Percentiles rank a stretch among this genome's conserved stretches.
phyloP scores from a whole-genome alignment of 1,140 invertebrate genomes.

The Notospermus geniculatus region DNA sequence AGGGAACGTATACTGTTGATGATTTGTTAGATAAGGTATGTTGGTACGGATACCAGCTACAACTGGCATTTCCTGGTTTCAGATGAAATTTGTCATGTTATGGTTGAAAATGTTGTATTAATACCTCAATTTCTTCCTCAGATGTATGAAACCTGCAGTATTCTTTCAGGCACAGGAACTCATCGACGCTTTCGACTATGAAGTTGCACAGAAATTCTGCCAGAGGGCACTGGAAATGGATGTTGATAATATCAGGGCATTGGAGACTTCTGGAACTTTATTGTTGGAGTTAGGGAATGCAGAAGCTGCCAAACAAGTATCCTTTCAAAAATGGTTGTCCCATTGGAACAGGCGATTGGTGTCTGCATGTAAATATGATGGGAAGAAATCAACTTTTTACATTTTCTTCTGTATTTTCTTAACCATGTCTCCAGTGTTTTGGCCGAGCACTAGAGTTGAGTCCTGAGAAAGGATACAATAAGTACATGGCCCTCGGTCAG shows the following conservation, averaged over 20 bases:
- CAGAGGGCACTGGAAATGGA: slow-evolving; percentile 51
- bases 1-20: too few relatives aligned
- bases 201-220: slow-evolving; percentile 50
- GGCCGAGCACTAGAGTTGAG: slow-evolving; percentile 46
- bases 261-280: slow-evolving; percentile 50
- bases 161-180: slow-evolving; percentile 46
- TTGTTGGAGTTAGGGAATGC: slow-evolving; percentile 51
- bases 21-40: too few relatives aligned
- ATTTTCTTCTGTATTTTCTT: neutral
- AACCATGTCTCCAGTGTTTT: slow-evolving; percentile 41
- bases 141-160: too few relatives aligned
- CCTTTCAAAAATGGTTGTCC: neutral
- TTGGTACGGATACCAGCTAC: too few relatives aligned
- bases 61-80: too few relatives aligned
- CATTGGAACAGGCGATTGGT: too few relatives aligned
- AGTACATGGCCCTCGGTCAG: slow-evolving; percentile 57
- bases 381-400: too few relatives aligned
- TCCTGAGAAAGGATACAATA: slow-evolving; percentile 52
- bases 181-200: slow-evolving; percentile 49
- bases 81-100: too few relatives aligned
- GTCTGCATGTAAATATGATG: too few relatives aligned
- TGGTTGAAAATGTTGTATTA: neutral
- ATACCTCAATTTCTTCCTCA: neutral
- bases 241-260: slow-evolving; percentile 44
- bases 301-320: slow-evolving; percentile 50